Percentiles rank a stretch among this genome's conserved stretches.
Conservation (phyloP, 2,888 invertebrate genomes). For the Vandiemenella viatica region DNA sequence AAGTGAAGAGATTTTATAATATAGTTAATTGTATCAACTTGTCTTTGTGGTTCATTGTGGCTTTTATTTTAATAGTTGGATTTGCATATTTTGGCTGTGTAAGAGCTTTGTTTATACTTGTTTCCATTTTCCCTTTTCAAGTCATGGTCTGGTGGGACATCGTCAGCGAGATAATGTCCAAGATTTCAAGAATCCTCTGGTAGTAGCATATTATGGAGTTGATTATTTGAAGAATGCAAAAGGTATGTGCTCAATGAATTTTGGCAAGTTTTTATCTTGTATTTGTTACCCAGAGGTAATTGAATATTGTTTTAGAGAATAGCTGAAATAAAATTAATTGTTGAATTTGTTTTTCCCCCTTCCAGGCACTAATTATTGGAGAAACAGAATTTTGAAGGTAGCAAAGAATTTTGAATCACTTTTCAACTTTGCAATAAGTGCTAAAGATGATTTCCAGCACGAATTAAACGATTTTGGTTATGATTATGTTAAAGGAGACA, state of each 20-base stretch:
- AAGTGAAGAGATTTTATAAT: no score
- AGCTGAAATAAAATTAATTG: no score
- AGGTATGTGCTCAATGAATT: slow-evolving; percentile 32
- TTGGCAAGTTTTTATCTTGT: no score
- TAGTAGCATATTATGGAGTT: slow-evolving; percentile 84
- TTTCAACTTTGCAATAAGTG: slow-evolving; percentile 76
- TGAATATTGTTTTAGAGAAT: no score
- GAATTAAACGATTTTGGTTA: slow-evolving; percentile 91
- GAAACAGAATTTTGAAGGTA: slow-evolving; percentile 86
- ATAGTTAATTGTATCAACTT: no score
- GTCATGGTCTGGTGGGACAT: slow-evolving; percentile 84
- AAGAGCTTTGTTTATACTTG: not conserved
- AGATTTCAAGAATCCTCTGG: slow-evolving; percentile 78
- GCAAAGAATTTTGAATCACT: slow-evolving; percentile 51
- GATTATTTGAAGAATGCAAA: slow-evolving; percentile 95
- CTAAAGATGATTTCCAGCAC: slow-evolving; percentile 84
- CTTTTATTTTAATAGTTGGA: not conserved
- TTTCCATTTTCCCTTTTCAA: slow-evolving; percentile 27
- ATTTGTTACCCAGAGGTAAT: no score
- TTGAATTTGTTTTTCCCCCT: no score
- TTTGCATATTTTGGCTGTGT: not conserved
- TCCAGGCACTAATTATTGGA: slow-evolving; percentile 90
- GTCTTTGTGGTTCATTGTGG: no score
- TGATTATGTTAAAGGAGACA: slow-evolving; percentile 71
- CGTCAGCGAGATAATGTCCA: slow-evolving; percentile 69